A percentile compares a stretch with the other conserved stretches of the same genome.
Conservation (phyloP, 2,113 vertebrate species). For the Australoheros scitulus region DNA sequence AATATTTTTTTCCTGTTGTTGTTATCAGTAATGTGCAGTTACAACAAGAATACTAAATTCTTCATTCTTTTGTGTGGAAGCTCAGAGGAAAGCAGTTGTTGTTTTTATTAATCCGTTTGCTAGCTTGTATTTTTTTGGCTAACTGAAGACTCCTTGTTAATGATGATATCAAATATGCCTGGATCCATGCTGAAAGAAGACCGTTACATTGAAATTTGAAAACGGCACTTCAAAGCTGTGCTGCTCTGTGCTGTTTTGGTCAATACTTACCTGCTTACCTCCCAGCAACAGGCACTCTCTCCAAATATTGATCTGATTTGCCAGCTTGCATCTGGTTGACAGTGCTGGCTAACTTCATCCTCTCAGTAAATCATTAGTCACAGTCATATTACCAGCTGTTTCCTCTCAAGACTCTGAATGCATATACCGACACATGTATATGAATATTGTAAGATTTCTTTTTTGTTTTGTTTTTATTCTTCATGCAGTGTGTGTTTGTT, state of each 20-base stretch:
- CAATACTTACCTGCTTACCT: not conserved
- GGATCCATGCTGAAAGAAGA: rapidly evolving
- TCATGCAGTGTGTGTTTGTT: not conserved
- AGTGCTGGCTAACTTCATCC: not conserved
- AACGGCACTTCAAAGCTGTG: not conserved
- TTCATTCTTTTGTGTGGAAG: not conserved
- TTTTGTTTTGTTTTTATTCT: not conserved
- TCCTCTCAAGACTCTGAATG: not conserved
- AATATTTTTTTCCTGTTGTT: not conserved
- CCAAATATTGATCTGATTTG: not conserved
- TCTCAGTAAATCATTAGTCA: not conserved
- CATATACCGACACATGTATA: not conserved
- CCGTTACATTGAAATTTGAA: not conserved
- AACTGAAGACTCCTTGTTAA: not conserved
- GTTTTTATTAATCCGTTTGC: constrained; percentile 10
- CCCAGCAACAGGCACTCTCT: not conserved
- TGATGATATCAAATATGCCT: not conserved
- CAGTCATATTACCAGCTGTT: rapidly evolving
- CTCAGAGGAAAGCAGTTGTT: not conserved
- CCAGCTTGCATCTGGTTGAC: not conserved
- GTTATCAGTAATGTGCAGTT: not conserved
- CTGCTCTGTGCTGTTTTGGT: not conserved
- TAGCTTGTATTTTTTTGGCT: constrained; percentile 21
- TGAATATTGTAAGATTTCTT: not conserved
- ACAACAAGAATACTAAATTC: not conserved